Conservation (phyloP, 2,113 vertebrate species). For the Corydoras sp. region DNA sequence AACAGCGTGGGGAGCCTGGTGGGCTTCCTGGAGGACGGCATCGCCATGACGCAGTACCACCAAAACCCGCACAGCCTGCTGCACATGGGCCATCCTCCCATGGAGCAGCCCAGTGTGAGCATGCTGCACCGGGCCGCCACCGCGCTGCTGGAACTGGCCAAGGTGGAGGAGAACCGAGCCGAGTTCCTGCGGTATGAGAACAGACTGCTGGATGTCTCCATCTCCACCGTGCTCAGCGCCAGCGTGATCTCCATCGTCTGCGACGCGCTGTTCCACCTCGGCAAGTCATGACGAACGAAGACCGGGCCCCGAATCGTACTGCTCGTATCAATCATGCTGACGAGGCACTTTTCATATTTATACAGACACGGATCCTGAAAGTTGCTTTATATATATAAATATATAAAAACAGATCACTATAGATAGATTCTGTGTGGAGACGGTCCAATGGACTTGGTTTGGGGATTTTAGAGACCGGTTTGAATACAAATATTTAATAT, state of each 20-base stretch:
- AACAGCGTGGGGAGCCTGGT: conserved; percentile 89
- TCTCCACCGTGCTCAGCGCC: conserved; percentile 90
- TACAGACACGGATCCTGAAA: conserved; percentile 41
- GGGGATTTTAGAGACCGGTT: no score
- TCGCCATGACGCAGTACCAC: conserved; percentile 93
- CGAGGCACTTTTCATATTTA: conserved; percentile 76
- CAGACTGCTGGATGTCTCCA: conserved; percentile 93
- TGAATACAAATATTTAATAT: no score
- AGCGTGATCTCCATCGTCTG: conserved; percentile 88
- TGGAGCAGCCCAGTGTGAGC: conserved; percentile 90
- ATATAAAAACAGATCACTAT: conserved; percentile 50
- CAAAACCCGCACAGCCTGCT: conserved; percentile 92
- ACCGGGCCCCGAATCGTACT: conserved; percentile 44
- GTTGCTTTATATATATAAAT: conserved; percentile 51
- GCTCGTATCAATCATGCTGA: conserved; percentile 49
- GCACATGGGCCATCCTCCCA: conserved; percentile 81
- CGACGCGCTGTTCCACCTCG: conserved; percentile 96
- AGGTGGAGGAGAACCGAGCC: conserved; percentile 90
- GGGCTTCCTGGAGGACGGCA: conserved; percentile 92
- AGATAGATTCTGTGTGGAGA: conserved; percentile 74
- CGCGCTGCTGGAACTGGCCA: conserved; percentile 92
- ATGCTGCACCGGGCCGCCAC: conserved; percentile 98
- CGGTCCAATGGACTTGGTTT: no score
- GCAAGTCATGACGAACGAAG: conserved; percentile 87
- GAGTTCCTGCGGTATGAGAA: conserved; percentile 95